Conservation (phyloP, 2,888 invertebrate species). For the Leptogaster cylindrica region DNA sequence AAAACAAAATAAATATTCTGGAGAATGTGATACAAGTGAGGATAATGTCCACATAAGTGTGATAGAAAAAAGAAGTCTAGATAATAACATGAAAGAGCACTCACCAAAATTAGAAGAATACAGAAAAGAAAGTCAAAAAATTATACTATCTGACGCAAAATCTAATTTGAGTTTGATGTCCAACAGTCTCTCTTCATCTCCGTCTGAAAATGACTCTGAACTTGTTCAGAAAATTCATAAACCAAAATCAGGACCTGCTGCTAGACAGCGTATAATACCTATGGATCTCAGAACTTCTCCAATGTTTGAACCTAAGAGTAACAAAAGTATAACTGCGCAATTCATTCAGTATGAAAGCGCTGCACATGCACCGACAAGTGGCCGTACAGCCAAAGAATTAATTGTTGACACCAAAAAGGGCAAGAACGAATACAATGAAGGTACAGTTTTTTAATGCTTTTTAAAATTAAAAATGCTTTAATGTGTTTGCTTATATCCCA, state of each 20-base stretch:
- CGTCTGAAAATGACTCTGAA: slow-evolving; percentile 52
- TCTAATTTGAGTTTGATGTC: slow-evolving; percentile 59
- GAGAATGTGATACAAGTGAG: slow-evolving; percentile 45
- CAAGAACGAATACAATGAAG: not conserved
- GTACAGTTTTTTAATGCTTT: not conserved
- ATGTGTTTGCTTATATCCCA: not conserved
- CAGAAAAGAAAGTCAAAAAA: slow-evolving; percentile 61
- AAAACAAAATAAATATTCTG: slow-evolving; percentile 59
- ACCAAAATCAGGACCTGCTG: slow-evolving; percentile 63
- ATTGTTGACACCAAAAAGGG: not conserved
- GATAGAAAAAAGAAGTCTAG: slow-evolving; percentile 25
- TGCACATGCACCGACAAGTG: not conserved
- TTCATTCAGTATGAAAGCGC: slow-evolving; percentile 16
- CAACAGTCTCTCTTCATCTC: slow-evolving; percentile 52
- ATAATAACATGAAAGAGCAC: slow-evolving; percentile 14
- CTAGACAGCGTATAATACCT: slow-evolving; percentile 66
- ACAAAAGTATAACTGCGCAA: not conserved
- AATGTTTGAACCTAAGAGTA: slow-evolving; percentile 10
- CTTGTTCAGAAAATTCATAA: slow-evolving; percentile 58
- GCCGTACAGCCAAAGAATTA: too few relatives aligned
- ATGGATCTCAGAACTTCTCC: slow-evolving; percentile 63
- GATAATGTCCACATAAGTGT: not conserved
- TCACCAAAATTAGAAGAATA: slow-evolving; percentile 52
- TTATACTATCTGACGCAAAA: slow-evolving; percentile 64
- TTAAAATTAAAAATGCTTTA: not conserved